These are phyloP conservation scores for Oryzias celebensis DNA, from an alignment of 2,113 vertebrate species.

Conservation along the genomic window DNA sequence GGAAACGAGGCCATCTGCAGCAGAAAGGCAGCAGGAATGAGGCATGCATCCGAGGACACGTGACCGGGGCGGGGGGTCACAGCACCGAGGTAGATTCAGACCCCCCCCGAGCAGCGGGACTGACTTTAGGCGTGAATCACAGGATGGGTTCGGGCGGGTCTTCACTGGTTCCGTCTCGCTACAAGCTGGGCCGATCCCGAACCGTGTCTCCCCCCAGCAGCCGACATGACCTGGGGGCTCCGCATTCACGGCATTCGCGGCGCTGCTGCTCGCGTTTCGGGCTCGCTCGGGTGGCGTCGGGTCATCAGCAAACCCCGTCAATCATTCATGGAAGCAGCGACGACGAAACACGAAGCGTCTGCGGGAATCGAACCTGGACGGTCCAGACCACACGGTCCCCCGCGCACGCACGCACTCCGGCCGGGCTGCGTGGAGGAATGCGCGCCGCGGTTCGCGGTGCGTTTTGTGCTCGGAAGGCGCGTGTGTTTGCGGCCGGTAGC, in stretches of 20 bases:
- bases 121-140: too few species aligned
- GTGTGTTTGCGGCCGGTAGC: too few species aligned
- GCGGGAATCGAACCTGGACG: too few species aligned
- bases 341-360: too few species aligned
- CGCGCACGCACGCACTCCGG: conserved; percentile 11
- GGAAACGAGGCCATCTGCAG: conserved; percentile 90
- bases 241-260: too few species aligned
- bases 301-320: conserved; percentile 44
- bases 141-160: too few species aligned
- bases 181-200: too few species aligned
- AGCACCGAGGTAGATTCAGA: conserved; percentile 66
- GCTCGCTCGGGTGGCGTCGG: conserved; percentile 64
- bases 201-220: conserved; percentile 69
- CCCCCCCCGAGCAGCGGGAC: conserved; percentile 21
- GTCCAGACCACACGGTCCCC: too few species aligned
- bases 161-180: too few species aligned
- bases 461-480: too few species aligned
- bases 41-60: conserved; percentile 50
- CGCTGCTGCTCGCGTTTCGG: conserved; percentile 52
- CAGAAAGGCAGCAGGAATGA: conserved; percentile 17
- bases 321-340: conserved; percentile 67
- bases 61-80: conserved; percentile 22
- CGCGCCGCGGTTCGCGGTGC: conserved; percentile 6
- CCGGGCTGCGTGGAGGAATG: conserved; percentile 65
- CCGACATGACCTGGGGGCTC: conserved; percentile 75